Base-by-base conservation (phyloP, 2,797 vertebrate genomes). In the Meda fulgida region DNA sequence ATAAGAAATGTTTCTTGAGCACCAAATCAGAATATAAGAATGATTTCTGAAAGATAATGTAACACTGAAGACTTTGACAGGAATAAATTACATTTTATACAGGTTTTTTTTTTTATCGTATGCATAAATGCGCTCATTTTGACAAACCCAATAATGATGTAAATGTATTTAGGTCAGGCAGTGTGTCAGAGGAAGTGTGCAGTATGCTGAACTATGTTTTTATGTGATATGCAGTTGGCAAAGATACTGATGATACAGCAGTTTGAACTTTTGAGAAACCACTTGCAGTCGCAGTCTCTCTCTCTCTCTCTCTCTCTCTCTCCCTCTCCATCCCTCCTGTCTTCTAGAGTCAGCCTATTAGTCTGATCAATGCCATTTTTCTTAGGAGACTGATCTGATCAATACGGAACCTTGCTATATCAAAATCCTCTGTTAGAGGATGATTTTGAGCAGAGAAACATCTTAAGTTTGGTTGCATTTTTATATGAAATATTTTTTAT, bases 231-330 rank as follows among this genome's bases (percentile, higher is more conserved):
- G 58, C 43, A 58, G 21, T 79, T 77, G 79, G 81, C 84, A 84
- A 53, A 21, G n/a, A 40, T 18, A 48, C 60, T 70, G 84, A 73
- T 81, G 66, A 89, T 76, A 73, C 77, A 53, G 84, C 84, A 80
- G 53, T 80, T 58, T 79, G 46, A 67, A 60, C 76, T 69, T 51
- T 43, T 26, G 7, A 83, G 70, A 67, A 43, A 60, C 72, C 70
- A 81, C 43, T 71, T 29, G 34, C 40, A 10, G 38, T 58, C 43
- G 69, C 29, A 7, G 7, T 80, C 2, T 19, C 51, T 31, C 48
- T 43, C 53, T 77, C 46, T 53, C 11, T 84, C 38, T 10, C 48
- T 43, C 40, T 31, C 5, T 34, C 3, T 19, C 51, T 31, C 38
- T 34, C 16, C 3, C 53, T 77, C 38, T 55, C 18, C 38, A 63